Evolutionary conservation across 2,888 invertebrate species (phyloP).

Genomic region (Callyntrura guangdongensis): DNA sequence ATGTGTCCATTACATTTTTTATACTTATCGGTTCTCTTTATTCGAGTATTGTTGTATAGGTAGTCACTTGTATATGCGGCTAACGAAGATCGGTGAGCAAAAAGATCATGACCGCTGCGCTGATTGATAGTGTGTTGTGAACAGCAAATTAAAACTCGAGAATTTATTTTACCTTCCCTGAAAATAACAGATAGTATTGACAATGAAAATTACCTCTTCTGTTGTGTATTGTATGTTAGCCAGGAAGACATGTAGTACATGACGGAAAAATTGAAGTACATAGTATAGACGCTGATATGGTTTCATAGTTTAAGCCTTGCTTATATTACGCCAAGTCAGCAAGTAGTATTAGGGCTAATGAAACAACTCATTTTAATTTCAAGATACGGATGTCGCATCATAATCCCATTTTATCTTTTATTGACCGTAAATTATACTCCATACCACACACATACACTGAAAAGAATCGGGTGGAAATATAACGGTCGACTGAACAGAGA

Average conservation of each 20-base stretch:
- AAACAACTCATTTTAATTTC: background rate
- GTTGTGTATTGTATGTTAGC: background rate
- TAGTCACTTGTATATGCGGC: no score
- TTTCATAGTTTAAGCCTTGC: no score
- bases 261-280: no score
- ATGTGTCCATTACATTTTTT: no score
- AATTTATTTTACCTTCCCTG: constrained; percentile 6
- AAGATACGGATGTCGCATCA: background rate
- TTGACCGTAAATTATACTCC: constrained; percentile 4
- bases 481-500: constrained; percentile 26
- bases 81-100: background rate
- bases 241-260: no score
- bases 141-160: constrained; percentile 26
- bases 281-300: no score
- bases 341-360: no score
- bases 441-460: constrained; percentile 50
- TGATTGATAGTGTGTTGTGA: no score
- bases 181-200: background rate
- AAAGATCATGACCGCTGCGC: no score
- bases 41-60: no score
- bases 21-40: no score
- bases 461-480: constrained; percentile 29
- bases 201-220: background rate
- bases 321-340: no score
- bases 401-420: constrained; percentile 18